Conservation (phyloP, 2,888 invertebrate species). For the Amblyteles armatorius region DNA sequence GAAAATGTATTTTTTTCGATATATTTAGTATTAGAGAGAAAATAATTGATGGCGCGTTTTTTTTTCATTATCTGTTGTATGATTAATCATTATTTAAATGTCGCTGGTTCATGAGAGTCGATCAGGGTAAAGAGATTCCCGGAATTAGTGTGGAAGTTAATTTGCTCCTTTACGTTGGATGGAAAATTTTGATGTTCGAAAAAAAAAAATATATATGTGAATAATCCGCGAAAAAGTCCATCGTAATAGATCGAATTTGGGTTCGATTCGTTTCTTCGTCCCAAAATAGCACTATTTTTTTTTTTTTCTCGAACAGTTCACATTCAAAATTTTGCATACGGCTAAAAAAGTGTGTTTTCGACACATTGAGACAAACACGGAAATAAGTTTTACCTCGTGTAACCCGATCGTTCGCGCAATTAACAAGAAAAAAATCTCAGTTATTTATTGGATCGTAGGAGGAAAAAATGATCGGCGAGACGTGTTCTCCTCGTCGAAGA, state of each 20-base stretch:
- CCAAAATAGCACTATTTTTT: neutral
- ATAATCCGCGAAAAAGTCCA: neutral
- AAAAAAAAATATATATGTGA: neutral
- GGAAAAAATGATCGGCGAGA: neutral
- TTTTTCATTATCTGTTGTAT: conserved; percentile 50
- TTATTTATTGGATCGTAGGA: neutral
- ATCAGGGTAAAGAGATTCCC: conserved; percentile 6
- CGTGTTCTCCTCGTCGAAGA: neutral
- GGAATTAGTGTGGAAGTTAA: neutral
- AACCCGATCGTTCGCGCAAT: neutral
- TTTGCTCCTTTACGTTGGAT: neutral
- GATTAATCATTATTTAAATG: conserved; percentile 56
- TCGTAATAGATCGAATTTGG: neutral
- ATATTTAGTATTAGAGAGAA: neutral
- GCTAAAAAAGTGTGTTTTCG: neutral
- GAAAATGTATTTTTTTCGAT: conserved; percentile 4
- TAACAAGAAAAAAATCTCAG: neutral
- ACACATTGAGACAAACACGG: neutral
- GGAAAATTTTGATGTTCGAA: neutral
- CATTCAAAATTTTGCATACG: neutral
- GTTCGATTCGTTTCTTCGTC: neutral
- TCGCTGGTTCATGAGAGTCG: conserved; percentile 39
- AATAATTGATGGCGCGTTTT: neutral
- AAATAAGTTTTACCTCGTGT: neutral
- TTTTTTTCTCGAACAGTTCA: neutral